Conservation (phyloP, 1,140 invertebrate species). For the Chrysopa pallens region DNA sequence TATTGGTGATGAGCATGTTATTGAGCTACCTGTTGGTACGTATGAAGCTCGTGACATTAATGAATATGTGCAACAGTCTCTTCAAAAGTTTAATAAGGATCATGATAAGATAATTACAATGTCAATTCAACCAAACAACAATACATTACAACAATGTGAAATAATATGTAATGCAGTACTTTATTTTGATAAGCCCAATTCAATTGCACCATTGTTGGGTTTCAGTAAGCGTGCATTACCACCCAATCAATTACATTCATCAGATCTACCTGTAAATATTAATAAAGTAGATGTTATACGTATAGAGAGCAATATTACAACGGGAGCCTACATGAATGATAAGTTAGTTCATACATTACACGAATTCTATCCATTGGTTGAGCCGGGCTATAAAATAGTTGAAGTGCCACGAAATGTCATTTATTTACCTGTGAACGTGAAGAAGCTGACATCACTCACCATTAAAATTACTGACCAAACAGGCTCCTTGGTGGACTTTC, state of each 20-base stretch:
- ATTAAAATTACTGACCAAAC: constrained; percentile 10
- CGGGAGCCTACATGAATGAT: constrained; percentile 13
- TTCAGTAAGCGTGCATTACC: neutral
- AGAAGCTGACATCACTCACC: constrained; percentile 8
- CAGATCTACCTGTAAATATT: no score
- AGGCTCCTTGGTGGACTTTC: no score
- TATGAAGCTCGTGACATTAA: no score
- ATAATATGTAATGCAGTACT: constrained; percentile 5
- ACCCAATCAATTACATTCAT: no score
- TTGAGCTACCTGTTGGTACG: no score
- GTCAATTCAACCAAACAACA: constrained; percentile 5
- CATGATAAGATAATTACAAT: neutral
- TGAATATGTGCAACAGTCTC: no score
- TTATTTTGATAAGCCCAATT: constrained; percentile 7
- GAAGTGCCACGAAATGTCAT: constrained; percentile 14
- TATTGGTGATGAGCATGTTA: no score
- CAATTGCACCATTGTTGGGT: constrained; percentile 7
- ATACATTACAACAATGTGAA: constrained; percentile 8
- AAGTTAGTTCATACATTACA: constrained; percentile 12
- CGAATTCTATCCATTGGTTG: constrained; percentile 12
- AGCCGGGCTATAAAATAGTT: constrained; percentile 13
- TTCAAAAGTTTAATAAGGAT: no score
- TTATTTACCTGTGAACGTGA: constrained; percentile 15
- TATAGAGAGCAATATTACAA: constrained; percentile 5
- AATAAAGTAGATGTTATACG: no score